Percentiles rank a stretch among this genome's conserved stretches.
These are phyloP conservation scores for Edolisoma coerulescens DNA, from an alignment of 2,113 vertebrate genomes.

Conservation along the genomic window DNA sequence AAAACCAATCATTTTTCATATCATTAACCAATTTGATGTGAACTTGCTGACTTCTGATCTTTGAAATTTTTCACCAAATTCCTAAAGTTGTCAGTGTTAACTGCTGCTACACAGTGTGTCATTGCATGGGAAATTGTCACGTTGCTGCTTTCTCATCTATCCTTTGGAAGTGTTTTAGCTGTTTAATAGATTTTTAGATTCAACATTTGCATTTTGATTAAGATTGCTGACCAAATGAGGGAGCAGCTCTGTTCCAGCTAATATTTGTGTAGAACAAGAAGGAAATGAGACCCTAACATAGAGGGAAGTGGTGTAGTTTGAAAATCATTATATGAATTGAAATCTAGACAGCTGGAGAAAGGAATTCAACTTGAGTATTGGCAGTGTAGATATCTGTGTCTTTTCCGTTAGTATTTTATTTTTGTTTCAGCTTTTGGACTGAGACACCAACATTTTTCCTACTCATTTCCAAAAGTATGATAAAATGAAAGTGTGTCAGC, in stretches of 20 bases:
- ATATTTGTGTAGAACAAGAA: not conserved
- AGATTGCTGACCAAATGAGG: not conserved
- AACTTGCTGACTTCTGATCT: not conserved
- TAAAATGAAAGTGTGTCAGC: not conserved
- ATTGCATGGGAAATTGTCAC: fast-evolving
- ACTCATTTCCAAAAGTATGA: not conserved
- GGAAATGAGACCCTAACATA: not conserved
- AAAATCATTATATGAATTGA: not conserved
- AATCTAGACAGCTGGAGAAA: not conserved
- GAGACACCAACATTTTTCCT: not conserved
- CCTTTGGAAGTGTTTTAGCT: not conserved
- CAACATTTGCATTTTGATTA: not conserved
- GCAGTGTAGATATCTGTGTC: not conserved
- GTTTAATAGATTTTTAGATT: not conserved
- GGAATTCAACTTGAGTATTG: not conserved
- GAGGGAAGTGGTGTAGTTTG: not conserved
- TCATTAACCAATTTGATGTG: fast-evolving
- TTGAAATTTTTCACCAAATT: not conserved
- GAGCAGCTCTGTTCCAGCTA: not conserved
- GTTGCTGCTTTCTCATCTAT: not conserved
- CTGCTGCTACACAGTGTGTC: fast-evolving
- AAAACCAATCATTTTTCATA: not conserved
- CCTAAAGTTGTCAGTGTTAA: not conserved
- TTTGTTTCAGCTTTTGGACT: not conserved
- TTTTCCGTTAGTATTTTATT: not conserved